Evolutionary conservation across 2,797 vertebrate species (phyloP).

Genomic region (Enteromius afrohamiltoni): DNA sequence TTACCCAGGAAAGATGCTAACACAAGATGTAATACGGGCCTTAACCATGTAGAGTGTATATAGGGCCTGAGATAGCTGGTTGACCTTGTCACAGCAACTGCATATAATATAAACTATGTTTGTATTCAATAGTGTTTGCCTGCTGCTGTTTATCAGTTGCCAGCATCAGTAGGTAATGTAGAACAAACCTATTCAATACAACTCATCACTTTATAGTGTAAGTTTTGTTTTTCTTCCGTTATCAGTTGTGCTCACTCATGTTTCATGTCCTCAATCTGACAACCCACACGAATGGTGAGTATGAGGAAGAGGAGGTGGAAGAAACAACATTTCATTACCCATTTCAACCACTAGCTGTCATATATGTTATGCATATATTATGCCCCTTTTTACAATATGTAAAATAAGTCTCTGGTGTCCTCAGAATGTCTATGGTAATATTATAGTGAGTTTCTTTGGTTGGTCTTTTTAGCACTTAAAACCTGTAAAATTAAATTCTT

Average conservation of each 20-base stretch:
- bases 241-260: background rate
- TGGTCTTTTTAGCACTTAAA: too few relatives aligned
- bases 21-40: background rate
- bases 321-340: background rate
- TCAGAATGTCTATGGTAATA: too few relatives aligned
- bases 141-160: background rate
- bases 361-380: too few relatives aligned
- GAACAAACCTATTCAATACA: background rate
- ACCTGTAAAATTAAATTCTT: too few relatives aligned
- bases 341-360: background rate
- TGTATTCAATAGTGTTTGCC: background rate
- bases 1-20: background rate
- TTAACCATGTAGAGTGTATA: background rate
- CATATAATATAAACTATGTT: background rate
- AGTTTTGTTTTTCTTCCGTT: background rate
- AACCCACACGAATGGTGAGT: background rate
- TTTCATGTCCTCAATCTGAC: background rate
- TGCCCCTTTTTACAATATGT: too few relatives aligned
- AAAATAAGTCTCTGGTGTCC: too few relatives aligned
- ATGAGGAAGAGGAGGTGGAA: background rate
- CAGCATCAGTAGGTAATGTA: background rate
- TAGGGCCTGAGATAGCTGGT: background rate
- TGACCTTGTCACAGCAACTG: background rate
- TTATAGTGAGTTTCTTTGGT: too few relatives aligned
- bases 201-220: background rate